These are phyloP conservation scores for Furcula furcula DNA, from an alignment of 2,888 invertebrate genomes.

Conservation along the genomic window DNA sequence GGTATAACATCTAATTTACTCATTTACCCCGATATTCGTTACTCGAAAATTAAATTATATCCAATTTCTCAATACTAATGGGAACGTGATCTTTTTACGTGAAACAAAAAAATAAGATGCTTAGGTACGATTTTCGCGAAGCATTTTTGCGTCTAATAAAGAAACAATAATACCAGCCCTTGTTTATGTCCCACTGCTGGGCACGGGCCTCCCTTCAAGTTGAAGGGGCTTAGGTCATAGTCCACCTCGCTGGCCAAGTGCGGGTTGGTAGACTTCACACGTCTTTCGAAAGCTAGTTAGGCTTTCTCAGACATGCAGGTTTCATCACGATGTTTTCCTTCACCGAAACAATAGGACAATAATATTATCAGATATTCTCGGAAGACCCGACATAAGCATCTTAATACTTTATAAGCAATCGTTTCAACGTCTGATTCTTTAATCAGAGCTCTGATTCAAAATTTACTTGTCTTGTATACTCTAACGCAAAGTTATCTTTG, in stretches of 20 bases:
- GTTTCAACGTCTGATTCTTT: constrained; percentile 70
- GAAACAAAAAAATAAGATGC: constrained; percentile 5
- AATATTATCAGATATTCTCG: constrained; percentile 56
- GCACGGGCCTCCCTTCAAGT: no score
- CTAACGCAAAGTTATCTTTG: constrained; percentile 32
- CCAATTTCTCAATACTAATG: constrained; percentile 14
- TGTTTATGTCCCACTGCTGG: no score
- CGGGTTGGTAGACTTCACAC: no score
- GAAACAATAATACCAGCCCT: no score
- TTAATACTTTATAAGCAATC: constrained; percentile 73
- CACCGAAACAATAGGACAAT: constrained; percentile 46
- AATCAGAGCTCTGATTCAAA: constrained; percentile 69
- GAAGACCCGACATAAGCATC: constrained; percentile 63
- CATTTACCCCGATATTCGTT: constrained; percentile 45
- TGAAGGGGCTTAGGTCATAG: no score
- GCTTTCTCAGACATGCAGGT: no score
- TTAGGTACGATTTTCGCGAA: constrained; percentile 14
- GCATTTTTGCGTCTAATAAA: constrained; percentile 25
- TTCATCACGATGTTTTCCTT: no score
- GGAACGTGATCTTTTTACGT: constrained; percentile 4
- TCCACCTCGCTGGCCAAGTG: no score
- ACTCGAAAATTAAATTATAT: constrained; percentile 35
- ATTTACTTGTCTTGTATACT: constrained; percentile 64
- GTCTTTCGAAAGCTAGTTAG: no score
- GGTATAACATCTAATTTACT: constrained; percentile 42